Conservation (phyloP, 2,888 invertebrate genomes). For the Vannuccia rotundouncinata region DNA sequence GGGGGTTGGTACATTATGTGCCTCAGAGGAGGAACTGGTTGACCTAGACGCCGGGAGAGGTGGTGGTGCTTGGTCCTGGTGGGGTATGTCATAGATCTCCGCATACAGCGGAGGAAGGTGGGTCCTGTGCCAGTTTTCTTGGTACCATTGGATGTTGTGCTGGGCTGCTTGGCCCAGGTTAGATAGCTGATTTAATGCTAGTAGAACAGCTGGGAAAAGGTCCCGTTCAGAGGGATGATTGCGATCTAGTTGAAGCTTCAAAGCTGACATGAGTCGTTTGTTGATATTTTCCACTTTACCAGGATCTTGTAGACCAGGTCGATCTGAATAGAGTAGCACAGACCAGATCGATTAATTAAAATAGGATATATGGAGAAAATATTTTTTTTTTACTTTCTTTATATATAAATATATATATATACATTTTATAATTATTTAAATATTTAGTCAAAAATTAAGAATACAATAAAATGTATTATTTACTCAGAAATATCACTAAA, state of each 20-base stretch:
- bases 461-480: too few relatives aligned
- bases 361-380: too few relatives aligned
- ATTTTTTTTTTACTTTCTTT: too few relatives aligned
- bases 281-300: slow-evolving; percentile 2
- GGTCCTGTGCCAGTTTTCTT: slow-evolving; percentile 68
- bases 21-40: background rate
- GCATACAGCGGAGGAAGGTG: slow-evolving; percentile 81
- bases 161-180: slow-evolving; percentile 64
- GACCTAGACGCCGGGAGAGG: background rate
- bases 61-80: slow-evolving; percentile 59
- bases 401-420: too few relatives aligned
- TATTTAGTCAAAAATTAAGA: too few relatives aligned
- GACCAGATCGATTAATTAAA: too few relatives aligned
- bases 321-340: too few relatives aligned
- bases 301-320: slow-evolving; percentile 15
- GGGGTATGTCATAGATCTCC: slow-evolving; percentile 92
- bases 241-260: slow-evolving; percentile 46
- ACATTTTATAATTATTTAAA: too few relatives aligned
- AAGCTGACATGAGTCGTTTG: background rate
- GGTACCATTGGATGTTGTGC: slow-evolving; percentile 70
- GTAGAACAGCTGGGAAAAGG: slow-evolving; percentile 61
- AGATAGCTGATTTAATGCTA: slow-evolving; percentile 61
- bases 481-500: too few relatives aligned
- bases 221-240: slow-evolving; percentile 63
- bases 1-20: background rate